A percentile compares a stretch with the other conserved stretches of the same genome.
phyloP scores from a whole-genome alignment of 2,888 invertebrate species.

The Idaea straminata region DNA sequence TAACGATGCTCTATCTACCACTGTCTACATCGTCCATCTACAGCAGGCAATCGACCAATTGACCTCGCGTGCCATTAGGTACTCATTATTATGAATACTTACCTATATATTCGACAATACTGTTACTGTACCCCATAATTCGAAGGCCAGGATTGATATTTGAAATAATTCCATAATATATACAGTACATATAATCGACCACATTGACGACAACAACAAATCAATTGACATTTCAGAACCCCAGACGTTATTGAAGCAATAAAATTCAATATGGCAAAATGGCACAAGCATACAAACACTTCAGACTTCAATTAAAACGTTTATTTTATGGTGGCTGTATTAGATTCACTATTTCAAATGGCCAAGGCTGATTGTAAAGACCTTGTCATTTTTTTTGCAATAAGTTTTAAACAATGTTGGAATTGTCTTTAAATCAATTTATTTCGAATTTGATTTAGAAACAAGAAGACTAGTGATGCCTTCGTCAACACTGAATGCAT shows the following conservation, averaged over 20 bases:
- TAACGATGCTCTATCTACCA: neutral
- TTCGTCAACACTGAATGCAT: conserved; percentile 52
- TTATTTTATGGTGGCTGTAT: conserved; percentile 3
- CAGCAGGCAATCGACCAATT: neutral
- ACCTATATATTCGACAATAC: conserved; percentile 3
- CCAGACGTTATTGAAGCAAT: conserved; percentile 1
- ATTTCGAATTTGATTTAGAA: neutral
- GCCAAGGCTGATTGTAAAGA: neutral
- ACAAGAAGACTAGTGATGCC: conserved; percentile 35
- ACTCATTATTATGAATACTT: neutral
- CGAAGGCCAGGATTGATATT: neutral
- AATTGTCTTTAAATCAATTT: neutral
- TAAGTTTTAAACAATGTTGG: conserved; percentile 5
- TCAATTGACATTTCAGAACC: conserved; percentile 2
- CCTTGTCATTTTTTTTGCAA: conserved; percentile 10
- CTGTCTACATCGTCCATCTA: neutral
- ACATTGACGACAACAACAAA: neutral
- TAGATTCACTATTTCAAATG: neutral
- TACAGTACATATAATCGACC: neutral
- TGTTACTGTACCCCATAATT: conserved; percentile 1
- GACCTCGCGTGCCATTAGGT: conserved; percentile 1
- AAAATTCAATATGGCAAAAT: conserved; percentile 1
- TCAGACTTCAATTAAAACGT: conserved; percentile 2
- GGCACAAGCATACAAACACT: neutral
- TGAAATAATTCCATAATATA: neutral